Evolutionary conservation across 2,113 vertebrate species (phyloP).

Genomic region (Bubalus kerabau): DNA sequence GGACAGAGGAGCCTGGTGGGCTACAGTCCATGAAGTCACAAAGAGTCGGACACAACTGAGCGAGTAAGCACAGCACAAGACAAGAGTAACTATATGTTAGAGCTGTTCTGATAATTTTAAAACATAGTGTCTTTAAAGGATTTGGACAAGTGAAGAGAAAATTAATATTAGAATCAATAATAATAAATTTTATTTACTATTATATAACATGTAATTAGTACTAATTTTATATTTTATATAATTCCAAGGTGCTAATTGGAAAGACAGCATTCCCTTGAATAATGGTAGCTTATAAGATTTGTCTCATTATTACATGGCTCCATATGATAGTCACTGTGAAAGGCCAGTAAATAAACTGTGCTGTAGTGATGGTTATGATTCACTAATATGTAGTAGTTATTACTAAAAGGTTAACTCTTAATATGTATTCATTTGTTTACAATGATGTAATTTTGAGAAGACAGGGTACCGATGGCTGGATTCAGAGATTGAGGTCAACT

Average conservation of each 20-base stretch:
- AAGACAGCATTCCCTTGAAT: background rate
- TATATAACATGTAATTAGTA: conserved; percentile 5
- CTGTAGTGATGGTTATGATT: background rate
- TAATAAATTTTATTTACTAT: background rate
- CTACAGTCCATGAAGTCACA: background rate
- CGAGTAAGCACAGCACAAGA: background rate
- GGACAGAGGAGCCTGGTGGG: background rate
- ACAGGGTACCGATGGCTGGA: background rate
- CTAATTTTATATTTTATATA: conserved; percentile 15
- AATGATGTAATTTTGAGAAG: background rate
- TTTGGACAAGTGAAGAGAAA: background rate
- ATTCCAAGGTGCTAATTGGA: conserved; percentile 24
- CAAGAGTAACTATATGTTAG: background rate
- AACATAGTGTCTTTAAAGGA: background rate
- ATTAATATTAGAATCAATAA: background rate
- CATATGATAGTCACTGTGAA: background rate
- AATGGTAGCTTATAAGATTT: background rate
- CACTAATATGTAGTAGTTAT: background rate
- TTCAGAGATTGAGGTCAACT: background rate
- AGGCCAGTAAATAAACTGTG: background rate
- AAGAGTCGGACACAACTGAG: background rate
- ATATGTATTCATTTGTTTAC: background rate
- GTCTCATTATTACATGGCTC: background rate
- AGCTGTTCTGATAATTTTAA: background rate
- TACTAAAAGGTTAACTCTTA: background rate